These are phyloP conservation scores for Druceiella hillmani DNA, from an alignment of 2,888 invertebrate species.

Conservation along the genomic window DNA sequence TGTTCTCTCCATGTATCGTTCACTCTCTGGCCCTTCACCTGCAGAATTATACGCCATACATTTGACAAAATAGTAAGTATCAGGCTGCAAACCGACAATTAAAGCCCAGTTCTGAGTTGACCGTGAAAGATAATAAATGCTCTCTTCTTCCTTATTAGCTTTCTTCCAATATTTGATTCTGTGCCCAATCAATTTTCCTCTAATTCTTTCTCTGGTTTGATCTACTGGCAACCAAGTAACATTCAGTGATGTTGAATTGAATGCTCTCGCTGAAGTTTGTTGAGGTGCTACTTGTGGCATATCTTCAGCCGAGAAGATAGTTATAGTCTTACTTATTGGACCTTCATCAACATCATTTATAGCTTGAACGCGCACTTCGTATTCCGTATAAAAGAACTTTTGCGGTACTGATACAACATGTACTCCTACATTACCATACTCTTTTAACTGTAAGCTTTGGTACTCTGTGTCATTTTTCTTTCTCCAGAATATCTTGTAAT, in stretches of 20 bases:
- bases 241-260: slow-evolving; percentile 88
- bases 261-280: slow-evolving; percentile 68
- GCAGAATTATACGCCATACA: slow-evolving; percentile 96
- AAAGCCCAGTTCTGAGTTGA: slow-evolving; percentile 80
- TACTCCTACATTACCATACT: slow-evolving; percentile 67
- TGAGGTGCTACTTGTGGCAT: slow-evolving; percentile 91
- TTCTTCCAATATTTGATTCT: slow-evolving; percentile 91
- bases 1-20: slow-evolving; percentile 80
- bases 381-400: slow-evolving; percentile 75
- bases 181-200: slow-evolving; percentile 89
- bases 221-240: slow-evolving; percentile 88
- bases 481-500: slow-evolving; percentile 88
- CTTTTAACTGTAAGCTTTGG: slow-evolving; percentile 63
- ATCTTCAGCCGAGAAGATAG: slow-evolving; percentile 83
- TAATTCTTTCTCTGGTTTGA: slow-evolving; percentile 73
- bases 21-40: slow-evolving; percentile 94
- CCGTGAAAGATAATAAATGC: slow-evolving; percentile 79
- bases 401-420: slow-evolving; percentile 66
- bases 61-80: slow-evolving; percentile 90
- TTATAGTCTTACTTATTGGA: slow-evolving; percentile 68
- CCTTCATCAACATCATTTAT: slow-evolving; percentile 78
- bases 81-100: slow-evolving; percentile 88
- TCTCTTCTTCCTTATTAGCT: slow-evolving; percentile 66
- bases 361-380: slow-evolving; percentile 81
- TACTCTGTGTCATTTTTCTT: slow-evolving; percentile 69